Conservation (phyloP, 2,888 invertebrate genomes). For the Automeris io region DNA sequence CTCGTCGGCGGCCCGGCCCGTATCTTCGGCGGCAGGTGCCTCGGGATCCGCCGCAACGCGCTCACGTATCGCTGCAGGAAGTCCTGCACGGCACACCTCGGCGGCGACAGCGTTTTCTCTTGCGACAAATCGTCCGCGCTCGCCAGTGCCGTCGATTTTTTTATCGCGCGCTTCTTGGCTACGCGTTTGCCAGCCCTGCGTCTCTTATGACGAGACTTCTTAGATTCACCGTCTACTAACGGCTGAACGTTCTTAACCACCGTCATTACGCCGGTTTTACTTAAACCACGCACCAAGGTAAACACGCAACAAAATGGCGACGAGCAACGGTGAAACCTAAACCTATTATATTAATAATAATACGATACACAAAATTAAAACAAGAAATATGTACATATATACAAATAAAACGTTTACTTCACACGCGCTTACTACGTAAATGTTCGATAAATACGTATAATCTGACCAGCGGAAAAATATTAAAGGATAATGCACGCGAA, state of each 20-base stretch:
- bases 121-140: conserved; percentile 15
- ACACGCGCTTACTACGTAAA: conserved; percentile 16
- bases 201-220: conserved; percentile 40
- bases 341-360: conserved; percentile 26
- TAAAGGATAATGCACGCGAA: conserved; percentile 27
- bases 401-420: conserved; percentile 12
- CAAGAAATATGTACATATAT: conserved; percentile 18
- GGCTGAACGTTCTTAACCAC: conserved; percentile 52
- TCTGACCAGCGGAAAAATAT: conserved; percentile 22
- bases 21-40: conserved; percentile 55
- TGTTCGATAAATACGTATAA: conserved; percentile 21
- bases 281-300: conserved; percentile 16
- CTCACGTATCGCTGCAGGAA: conserved; percentile 60
- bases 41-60: conserved; percentile 55
- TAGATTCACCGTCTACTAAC: conserved; percentile 28
- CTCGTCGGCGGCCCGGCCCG: conserved; percentile 62
- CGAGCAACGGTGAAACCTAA: conserved; percentile 25
- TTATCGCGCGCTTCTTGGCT: conserved; percentile 43
- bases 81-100: conserved; percentile 64
- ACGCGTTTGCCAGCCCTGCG: conserved; percentile 46
- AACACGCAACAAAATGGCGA: conserved; percentile 54
- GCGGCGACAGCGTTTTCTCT: conserved; percentile 21
- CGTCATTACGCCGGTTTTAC: conserved; percentile 17
- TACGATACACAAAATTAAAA: conserved; percentile 24
- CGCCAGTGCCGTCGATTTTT: conserved; percentile 23